Conservation (phyloP, 2,113 vertebrate species). For the Petrocephalus zakoni region DNA sequence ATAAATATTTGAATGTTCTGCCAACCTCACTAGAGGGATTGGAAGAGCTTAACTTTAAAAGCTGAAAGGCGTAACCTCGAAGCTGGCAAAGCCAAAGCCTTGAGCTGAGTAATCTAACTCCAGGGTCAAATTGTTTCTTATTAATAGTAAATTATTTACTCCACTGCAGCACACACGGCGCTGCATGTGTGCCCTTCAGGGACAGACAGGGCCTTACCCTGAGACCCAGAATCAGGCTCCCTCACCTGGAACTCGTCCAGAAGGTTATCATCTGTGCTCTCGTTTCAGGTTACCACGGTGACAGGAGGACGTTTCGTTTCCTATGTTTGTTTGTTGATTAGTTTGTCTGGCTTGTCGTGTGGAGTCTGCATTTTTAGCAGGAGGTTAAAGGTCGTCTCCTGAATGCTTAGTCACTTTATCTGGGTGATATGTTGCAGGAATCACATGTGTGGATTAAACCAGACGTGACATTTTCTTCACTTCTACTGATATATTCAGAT, state of each 20-base stretch:
- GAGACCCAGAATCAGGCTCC: neutral
- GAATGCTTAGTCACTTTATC: neutral
- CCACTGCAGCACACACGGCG: neutral
- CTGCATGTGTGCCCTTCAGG: neutral
- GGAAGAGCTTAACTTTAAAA: constrained; percentile 21
- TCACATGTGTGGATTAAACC: neutral
- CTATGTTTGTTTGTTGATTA: neutral
- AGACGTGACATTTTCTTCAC: neutral
- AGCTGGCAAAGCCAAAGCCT: constrained; percentile 1
- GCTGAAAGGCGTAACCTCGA: constrained; percentile 14
- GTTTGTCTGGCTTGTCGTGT: neutral
- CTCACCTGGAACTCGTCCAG: neutral
- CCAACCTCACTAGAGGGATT: constrained; percentile 18
- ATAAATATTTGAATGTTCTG: neutral
- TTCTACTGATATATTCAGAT: neutral
- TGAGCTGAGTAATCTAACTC: constrained; percentile 21
- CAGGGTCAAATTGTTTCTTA: constrained; percentile 29
- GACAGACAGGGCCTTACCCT: neutral
- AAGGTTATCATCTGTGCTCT: neutral
- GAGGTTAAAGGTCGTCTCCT: neutral
- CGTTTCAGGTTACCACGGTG: neutral
- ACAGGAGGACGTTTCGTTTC: neutral
- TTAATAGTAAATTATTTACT: constrained; percentile 25
- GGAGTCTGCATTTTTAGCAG: neutral
- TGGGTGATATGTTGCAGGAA: neutral